Conservation (phyloP, 92 coral and sea anemone genomes). For the Palythoa grandiflora region DNA sequence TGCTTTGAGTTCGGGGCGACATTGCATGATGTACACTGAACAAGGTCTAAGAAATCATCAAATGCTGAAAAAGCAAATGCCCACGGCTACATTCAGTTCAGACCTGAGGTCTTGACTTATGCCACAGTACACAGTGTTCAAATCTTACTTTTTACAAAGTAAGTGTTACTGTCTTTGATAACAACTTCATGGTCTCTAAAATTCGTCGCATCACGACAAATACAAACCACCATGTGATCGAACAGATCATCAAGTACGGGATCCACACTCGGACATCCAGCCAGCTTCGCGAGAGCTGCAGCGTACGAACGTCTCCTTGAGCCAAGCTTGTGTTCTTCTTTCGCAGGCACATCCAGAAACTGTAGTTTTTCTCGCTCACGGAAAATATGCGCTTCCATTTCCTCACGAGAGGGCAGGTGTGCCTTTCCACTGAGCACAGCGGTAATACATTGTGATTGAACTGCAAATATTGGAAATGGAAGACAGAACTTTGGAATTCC, state of each 20-base stretch:
- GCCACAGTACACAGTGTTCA: not conserved
- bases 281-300: conserved; percentile 70
- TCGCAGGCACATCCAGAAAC: conserved; percentile 56
- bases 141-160: not conserved
- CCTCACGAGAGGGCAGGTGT: conserved; percentile 68
- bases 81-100: too few relatives aligned
- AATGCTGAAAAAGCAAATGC: too few relatives aligned
- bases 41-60: too few relatives aligned
- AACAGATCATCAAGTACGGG: conserved; percentile 58
- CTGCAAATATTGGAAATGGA: conserved; percentile 76
- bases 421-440: conserved; percentile 71
- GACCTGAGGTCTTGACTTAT: too few relatives aligned
- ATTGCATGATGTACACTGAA: too few relatives aligned
- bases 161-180: conserved; percentile 24
- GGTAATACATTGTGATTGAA: conserved; percentile 77
- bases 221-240: not conserved
- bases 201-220: not conserved
- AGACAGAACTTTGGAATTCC: conserved; percentile 66
- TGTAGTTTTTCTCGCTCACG: conserved; percentile 68
- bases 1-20: too few relatives aligned
- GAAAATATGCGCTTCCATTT: conserved; percentile 79
- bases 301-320: conserved; percentile 68
- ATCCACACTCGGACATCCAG: conserved; percentile 65
- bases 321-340: conserved; percentile 73
- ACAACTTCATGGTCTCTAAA: not conserved